Percentiles rank a stretch among this genome's conserved stretches.
phyloP scores from a whole-genome alignment of 2,888 invertebrate species.

The Zaprionus lineosus region DNA sequence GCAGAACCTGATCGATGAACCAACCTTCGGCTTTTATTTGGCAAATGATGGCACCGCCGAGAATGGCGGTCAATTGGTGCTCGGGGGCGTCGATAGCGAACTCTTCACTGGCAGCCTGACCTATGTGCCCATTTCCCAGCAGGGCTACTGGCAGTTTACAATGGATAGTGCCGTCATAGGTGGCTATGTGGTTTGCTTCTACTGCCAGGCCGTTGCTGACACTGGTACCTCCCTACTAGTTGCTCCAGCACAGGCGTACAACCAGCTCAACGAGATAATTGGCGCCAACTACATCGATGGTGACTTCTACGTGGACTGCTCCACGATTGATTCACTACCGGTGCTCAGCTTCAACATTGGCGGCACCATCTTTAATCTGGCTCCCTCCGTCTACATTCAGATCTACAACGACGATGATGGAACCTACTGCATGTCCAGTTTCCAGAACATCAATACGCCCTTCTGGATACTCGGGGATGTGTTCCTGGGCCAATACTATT shows the following conservation, averaged over 20 bases:
- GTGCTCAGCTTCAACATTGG: slow-evolving; percentile 88
- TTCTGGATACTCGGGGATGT: slow-evolving; percentile 99
- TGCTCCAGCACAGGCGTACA: slow-evolving; percentile 88
- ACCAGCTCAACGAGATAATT: slow-evolving; percentile 89
- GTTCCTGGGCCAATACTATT: slow-evolving; percentile 96
- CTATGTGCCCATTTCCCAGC: slow-evolving; percentile 90
- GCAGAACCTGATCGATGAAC: slow-evolving; percentile 87
- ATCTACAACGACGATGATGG: slow-evolving; percentile 83
- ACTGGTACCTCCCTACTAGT: slow-evolving; percentile 97
- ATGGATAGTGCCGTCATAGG: slow-evolving; percentile 88
- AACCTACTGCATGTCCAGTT: slow-evolving; percentile 91
- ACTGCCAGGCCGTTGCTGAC: slow-evolving; percentile 96
- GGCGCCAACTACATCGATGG: slow-evolving; percentile 86
- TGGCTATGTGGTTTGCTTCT: slow-evolving; percentile 85
- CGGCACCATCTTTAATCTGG: slow-evolving; percentile 89
- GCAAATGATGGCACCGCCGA: slow-evolving; percentile 87
- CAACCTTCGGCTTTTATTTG: slow-evolving; percentile 97
- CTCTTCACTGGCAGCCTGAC: slow-evolving; percentile 87
- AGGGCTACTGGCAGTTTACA: slow-evolving; percentile 98
- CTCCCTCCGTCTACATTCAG: slow-evolving; percentile 90
- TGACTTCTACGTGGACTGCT: slow-evolving; percentile 87
- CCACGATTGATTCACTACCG: slow-evolving; percentile 89
- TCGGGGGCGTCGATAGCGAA: slow-evolving; percentile 95
- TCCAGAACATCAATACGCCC: slow-evolving; percentile 89
- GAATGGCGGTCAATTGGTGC: slow-evolving; percentile 92